A percentile compares a stretch with the other conserved stretches of the same genome.
Conservation (phyloP, 1,140 invertebrate species). For the Drosophila subobscura region DNA sequence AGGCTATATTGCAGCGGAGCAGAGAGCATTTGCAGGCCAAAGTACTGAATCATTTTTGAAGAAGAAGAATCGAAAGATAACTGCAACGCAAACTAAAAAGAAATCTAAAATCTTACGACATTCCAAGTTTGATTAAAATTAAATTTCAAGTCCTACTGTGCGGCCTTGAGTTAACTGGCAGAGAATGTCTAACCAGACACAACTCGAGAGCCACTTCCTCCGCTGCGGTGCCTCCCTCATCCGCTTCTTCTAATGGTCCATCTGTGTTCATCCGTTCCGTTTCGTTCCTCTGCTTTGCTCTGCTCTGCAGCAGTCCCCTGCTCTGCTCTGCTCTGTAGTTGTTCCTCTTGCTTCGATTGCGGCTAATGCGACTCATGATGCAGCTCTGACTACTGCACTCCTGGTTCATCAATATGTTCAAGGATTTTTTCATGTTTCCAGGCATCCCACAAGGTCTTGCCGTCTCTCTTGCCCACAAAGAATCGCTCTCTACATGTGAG, state of each 20-base stretch:
- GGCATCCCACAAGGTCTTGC: constrained; percentile 23
- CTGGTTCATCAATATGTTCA: constrained; percentile 77
- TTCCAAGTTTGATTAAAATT: too few relatives aligned
- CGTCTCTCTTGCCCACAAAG: neutral
- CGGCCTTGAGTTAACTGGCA: constrained; percentile 37
- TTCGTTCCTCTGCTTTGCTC: neutral
- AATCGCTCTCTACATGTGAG: neutral
- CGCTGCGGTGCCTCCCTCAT: constrained; percentile 2
- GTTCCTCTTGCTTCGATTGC: neutral
- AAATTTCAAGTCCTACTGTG: constrained; percentile 17
- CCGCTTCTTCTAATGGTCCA: constrained; percentile 36
- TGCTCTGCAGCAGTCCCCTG: neutral
- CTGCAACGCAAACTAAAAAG: too few relatives aligned
- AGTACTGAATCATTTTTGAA: neutral
- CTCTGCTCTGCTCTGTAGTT: neutral
- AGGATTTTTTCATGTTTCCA: constrained; percentile 76
- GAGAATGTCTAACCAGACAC: constrained; percentile 36
- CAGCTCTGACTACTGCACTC: constrained; percentile 66
- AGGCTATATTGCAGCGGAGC: constrained; percentile 25
- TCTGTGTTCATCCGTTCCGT: neutral
- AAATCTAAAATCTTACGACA: too few relatives aligned
- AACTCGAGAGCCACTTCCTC: constrained; percentile 34
- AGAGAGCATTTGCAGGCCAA: constrained; percentile 19
- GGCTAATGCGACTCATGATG: constrained; percentile 43
- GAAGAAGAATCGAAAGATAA: neutral